Conservation (phyloP, 2,113 vertebrate genomes). For the Steatornis caripensis region DNA sequence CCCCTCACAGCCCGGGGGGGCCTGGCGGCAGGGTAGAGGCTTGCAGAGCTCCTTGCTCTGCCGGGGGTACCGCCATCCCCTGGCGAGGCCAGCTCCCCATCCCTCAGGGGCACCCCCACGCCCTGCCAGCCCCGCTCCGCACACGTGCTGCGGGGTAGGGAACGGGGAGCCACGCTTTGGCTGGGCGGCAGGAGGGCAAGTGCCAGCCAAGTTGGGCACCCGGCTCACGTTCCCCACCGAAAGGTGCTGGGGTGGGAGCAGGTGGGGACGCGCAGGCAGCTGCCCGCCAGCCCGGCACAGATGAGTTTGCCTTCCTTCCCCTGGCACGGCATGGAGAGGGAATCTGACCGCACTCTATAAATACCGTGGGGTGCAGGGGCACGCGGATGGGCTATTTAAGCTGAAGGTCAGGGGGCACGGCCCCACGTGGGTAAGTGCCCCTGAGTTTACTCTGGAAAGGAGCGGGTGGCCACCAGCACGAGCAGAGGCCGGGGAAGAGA, state of each 20-base stretch:
- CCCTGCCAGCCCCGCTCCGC: background rate
- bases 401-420: background rate
- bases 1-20: background rate
- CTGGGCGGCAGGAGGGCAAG: background rate
- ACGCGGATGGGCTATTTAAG: background rate
- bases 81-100: background rate
- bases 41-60: background rate
- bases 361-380: accelerated
- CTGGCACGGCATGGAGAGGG: background rate
- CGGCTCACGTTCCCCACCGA: accelerated
- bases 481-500: background rate
- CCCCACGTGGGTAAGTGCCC: background rate
- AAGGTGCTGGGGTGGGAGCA: background rate
- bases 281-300: background rate
- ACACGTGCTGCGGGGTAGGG: background rate
- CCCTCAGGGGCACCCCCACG: accelerated
- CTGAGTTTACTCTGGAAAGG: background rate
- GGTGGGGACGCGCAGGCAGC: background rate
- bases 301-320: background rate
- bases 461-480: background rate
- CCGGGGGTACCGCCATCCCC: too few species aligned
- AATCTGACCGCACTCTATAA: background rate
- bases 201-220: background rate
- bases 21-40: background rate
- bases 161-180: accelerated